phyloP scores from a whole-genome alignment of 1,140 invertebrate species.

The Protaetia brevitarsis region DNA sequence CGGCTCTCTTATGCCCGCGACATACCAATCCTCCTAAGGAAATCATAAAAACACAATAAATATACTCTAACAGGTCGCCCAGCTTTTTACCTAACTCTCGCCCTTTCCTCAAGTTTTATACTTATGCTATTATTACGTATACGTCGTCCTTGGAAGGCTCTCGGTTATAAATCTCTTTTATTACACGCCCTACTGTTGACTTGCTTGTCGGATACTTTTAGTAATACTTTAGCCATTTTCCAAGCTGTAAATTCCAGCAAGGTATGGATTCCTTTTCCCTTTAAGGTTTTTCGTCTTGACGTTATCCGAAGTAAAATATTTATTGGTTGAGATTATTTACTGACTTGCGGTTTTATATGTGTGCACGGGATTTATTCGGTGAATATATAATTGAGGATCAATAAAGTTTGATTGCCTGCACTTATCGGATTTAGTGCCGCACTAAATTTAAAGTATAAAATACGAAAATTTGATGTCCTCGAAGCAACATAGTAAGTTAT shows the following conservation, averaged over 20 bases:
- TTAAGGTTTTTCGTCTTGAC: background rate
- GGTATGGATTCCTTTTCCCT: background rate
- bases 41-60: background rate
- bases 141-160: conserved; percentile 1
- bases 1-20: no score
- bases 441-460: no score
- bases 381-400: no score
- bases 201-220: background rate
- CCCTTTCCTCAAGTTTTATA: background rate
- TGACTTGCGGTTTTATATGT: no score
- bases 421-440: no score
- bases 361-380: no score
- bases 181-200: conserved; percentile 2
- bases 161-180: background rate
- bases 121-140: background rate
- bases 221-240: conserved; percentile 2
- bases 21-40: background rate
- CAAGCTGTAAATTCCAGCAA: background rate
- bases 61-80: background rate
- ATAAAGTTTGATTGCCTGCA: no score
- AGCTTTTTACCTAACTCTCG: background rate
- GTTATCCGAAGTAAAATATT: background rate
- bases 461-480: no score
- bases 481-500: no score
- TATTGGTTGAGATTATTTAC: background rate